A percentile compares a stretch with the other conserved stretches of the same genome.
Evolutionary conservation across 2,797 vertebrate genomes (phyloP).

Genomic region (Sebastes minor): DNA sequence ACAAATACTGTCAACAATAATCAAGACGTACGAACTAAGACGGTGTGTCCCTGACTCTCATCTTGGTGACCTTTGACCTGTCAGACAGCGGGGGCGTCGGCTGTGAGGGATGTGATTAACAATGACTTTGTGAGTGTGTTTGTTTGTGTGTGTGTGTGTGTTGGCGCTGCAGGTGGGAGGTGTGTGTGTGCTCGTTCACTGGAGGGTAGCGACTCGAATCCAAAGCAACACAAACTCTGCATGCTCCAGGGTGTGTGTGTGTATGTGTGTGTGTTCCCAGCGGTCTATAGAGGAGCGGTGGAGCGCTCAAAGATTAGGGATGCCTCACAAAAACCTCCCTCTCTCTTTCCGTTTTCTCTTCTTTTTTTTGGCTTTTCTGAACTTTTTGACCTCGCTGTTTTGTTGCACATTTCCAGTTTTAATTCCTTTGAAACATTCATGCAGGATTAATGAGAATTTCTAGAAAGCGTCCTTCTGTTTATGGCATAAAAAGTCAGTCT

Average conservation of each 20-base stretch:
- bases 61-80: slow-evolving; percentile 27
- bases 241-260: slow-evolving; percentile 9
- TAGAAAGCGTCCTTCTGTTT: not conserved
- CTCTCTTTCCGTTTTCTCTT: not conserved
- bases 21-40: not conserved
- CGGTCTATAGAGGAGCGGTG: slow-evolving; percentile 24
- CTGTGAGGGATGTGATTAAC: slow-evolving; percentile 28
- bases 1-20: not conserved
- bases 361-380: not conserved
- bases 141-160: slow-evolving; percentile 9
- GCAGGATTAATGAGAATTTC: not conserved
- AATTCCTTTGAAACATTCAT: not conserved
- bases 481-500: too few relatives aligned
- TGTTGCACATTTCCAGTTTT: not conserved
- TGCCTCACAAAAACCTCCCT: slow-evolving; percentile 5
- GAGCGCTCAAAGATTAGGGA: slow-evolving; percentile 18
- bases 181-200: slow-evolving; percentile 12
- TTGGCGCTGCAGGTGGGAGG: slow-evolving; percentile 14
- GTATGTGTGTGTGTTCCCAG: slow-evolving; percentile 30
- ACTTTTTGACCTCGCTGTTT: not conserved
- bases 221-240: slow-evolving; percentile 49
- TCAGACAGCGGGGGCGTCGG: slow-evolving; percentile 2
- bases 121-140: not conserved
- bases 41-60: not conserved
- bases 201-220: slow-evolving; percentile 24